Conservation (phyloP, 2,888 invertebrate species). For the Drosophila engyochracea region DNA sequence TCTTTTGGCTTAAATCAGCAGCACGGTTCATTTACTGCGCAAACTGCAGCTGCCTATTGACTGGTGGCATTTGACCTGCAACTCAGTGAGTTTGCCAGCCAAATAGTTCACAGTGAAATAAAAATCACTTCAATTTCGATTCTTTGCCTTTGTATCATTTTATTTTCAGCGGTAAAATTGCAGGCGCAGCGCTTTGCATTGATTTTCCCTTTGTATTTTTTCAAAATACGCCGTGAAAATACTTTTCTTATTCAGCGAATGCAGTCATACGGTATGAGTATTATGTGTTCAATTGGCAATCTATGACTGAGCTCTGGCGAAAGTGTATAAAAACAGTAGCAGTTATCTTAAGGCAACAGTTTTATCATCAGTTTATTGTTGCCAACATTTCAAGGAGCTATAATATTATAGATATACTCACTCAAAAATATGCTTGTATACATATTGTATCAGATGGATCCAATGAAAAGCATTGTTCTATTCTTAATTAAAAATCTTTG, state of each 20-base stretch:
- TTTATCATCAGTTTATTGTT: not conserved
- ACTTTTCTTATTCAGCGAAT: constrained; percentile 11
- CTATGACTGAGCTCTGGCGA: constrained; percentile 39
- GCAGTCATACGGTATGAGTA: constrained; percentile 29
- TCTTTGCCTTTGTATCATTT: constrained; percentile 10
- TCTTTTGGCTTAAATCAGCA: constrained; percentile 16
- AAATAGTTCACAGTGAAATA: constrained; percentile 55
- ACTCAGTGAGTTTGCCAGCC: constrained; percentile 38
- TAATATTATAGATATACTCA: not conserved
- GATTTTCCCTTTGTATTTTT: constrained; percentile 58
- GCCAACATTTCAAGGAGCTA: not conserved
- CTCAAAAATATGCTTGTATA: not conserved
- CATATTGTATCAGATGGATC: not conserved
- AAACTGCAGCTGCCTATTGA: constrained; percentile 33
- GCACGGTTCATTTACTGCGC: constrained; percentile 69
- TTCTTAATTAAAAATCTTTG: not conserved
- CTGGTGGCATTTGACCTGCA: constrained; percentile 35
- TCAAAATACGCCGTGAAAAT: constrained; percentile 24
- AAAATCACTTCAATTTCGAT: constrained; percentile 65
- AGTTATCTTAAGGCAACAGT: constrained; percentile 5
- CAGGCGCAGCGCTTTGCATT: constrained; percentile 41
- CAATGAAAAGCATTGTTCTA: not conserved
- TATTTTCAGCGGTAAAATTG: constrained; percentile 32
- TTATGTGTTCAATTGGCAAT: constrained; percentile 39
- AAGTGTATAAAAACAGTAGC: constrained; percentile 3